Evolutionary conservation across 2,797 vertebrate genomes (phyloP), one percentile per base, ranked within the genome.

Genomic region (Melanotaenia pygmaea): DNA sequence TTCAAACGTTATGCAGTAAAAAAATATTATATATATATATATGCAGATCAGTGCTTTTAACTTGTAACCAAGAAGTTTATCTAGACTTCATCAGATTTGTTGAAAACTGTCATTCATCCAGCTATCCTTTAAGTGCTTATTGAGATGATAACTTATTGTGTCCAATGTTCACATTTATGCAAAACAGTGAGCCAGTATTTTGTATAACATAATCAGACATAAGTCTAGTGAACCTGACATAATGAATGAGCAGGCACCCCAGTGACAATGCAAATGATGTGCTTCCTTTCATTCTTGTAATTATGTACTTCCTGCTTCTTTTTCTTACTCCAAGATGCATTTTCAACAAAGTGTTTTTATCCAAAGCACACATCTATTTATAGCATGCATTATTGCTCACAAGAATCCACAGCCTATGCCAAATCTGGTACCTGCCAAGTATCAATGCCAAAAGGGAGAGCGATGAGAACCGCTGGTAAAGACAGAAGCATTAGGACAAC

Each of bases 101-200:
- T 47, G 14, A n/a, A n/a, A 47, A 20, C 4, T 47, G 14, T 3
- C 12, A 26, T 13, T 26, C 90, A 68, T 37, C 45, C 32, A 68
- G 58, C 70, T 59, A 28, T 28, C 54, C 80, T 67, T 76, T 59
- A 68, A 68, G 38, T 56, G 67, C 67, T 86, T 80, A 88, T 87
- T 78, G 78, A 5, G 56, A 84, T 57, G 71, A 72, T 79, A 62
- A 53, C 13, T 10, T 10, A 18, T 53, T 40, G 24, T 30, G 12
- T 53, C 26, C 28, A 62, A 61, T n/a, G 54, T 59, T 35, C 62
- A 64, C 78, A 82, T 64, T 63, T 26, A 34, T 70, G 43, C 14
- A n/a, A 74, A 74, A 79, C 35, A 68, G 64, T 56, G 30, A 38
- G 12, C 40, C 58, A 1, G 70, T 61, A 10, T 67, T 57, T 64